phyloP scores from a whole-genome alignment of 2,113 vertebrate species.

The Hymenochirus boettgeri region DNA sequence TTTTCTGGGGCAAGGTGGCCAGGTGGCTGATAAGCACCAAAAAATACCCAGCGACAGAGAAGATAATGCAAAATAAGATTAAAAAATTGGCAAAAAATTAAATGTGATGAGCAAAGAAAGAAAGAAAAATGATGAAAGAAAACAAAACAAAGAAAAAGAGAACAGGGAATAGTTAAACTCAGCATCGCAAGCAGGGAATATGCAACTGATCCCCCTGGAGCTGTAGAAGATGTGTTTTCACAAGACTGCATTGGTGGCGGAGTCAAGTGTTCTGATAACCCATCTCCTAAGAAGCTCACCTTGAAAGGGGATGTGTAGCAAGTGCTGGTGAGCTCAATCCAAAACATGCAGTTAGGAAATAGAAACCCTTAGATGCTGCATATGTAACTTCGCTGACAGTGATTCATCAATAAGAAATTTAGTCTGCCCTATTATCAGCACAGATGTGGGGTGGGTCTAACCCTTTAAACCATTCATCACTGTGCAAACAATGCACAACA shows the following conservation, averaged over 20 bases:
- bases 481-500: background rate
- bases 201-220: slow-evolving; percentile 11
- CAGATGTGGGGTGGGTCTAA: no score
- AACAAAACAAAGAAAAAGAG: slow-evolving; percentile 65
- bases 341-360: background rate
- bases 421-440: no score
- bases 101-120: background rate
- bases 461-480: background rate
- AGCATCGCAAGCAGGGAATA: slow-evolving; percentile 29
- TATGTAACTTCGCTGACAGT: no score
- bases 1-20: slow-evolving; percentile 65
- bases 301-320: background rate
- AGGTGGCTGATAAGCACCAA: slow-evolving; percentile 66
- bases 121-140: slow-evolving; percentile 39
- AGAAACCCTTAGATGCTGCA: slow-evolving; percentile 18
- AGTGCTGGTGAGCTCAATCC: background rate
- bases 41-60: slow-evolving; percentile 43
- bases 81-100: slow-evolving; percentile 45
- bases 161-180: slow-evolving; percentile 73
- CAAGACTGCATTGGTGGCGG: background rate
- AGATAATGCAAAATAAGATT: slow-evolving; percentile 57
- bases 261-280: slow-evolving; percentile 4
- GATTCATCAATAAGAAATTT: no score
- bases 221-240: slow-evolving; percentile 31
- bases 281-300: slow-evolving; percentile 4